Base-by-base conservation (phyloP, 2,888 invertebrate genomes). In the Poecilus cupreus region DNA sequence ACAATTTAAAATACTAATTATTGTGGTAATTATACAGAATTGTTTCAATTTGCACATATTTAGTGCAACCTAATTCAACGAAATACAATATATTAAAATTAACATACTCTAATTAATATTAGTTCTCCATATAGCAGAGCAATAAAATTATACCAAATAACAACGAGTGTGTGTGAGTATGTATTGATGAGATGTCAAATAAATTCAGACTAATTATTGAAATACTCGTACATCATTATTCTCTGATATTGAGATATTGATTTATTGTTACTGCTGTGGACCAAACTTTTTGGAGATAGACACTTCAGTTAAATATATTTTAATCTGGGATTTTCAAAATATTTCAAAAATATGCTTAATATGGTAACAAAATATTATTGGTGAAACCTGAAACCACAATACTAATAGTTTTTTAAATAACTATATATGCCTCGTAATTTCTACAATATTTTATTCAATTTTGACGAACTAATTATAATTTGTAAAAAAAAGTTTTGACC, bases 131-230 rank as follows among this genome's bases (percentile, higher is more conserved):
- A 60, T 37, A 32, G 37, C 32, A 37, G 6, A 18, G 64, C 64
- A 37, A 68, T 68, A 68, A 68, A 68, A 37, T 68, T 39, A 68
- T 68, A 20, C 18, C 64, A 37, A 60, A 68, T 68, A 68, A 37
- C 60, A n/a, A n/a, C n/a, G n/a, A n/a, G n/a, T n/a, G n/a, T 24
- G 24, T 26, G 22, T 22, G 54, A 54, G 20, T 54, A 20, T 60
- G 26, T 60, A 60, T 60, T 60, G 26, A 60, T 60, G 24, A 60
- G 26, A 60, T 60, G 60, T 26, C 60, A 60, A 13, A 60, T 60
- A 60, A 60, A 60, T 60, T 60, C 26, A 26, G 26, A 60, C 13
- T 60, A 60, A 60, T 60, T 60, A 60, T 60, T 60, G 60, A 60
- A 60, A 26, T 60, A n/a, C 24, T 13, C 13, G n/a, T n/a, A n/a